Base-by-base conservation (phyloP, 2,888 invertebrate genomes). In the Caenorhabditis plicata region DNA sequence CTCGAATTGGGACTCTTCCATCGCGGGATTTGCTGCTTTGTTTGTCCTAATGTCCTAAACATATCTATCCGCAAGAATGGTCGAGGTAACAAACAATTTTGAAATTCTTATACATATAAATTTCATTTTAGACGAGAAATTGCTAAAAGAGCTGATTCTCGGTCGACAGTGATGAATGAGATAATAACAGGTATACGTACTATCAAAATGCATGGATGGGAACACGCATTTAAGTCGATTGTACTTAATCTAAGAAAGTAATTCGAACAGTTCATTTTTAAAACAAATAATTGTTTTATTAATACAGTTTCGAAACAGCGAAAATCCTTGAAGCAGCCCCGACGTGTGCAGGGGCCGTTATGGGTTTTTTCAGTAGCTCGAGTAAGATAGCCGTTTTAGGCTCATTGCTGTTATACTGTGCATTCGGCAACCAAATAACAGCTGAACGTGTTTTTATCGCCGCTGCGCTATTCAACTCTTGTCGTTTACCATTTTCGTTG, bases 191-290 rank as follows among this genome's bases (percentile, higher is more conserved):
- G 92, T 41, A 92, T 96, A 83, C 89, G 92, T 84, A 91, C 93
- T 2, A 90, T 94, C 67, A 94, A 94, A 85, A 93, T 94, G 92
- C 94, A 93, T 81, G 90, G 92, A 3, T 94, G 94, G 86, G 94
- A 94, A 81, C 88, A 88, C 71, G 90, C 92, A 0, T 93, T 94
- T 80, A 88, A 89, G 57, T 86, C 88, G 63, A 86, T 92, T n/a
- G 88, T 94, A 2, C 87, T 87, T 8, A 82, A 86, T 44, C 88
- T 90, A 1, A 84, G 93, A 76, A 87, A 86, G 83, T 87, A 86
- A 73, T 88, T 27, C 29, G n/a, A n/a, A n/a, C n/a, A n/a, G n/a
- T n/a, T n/a, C n/a, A n/a, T 43, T 25, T 44, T 53, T 25, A 29
- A 23, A 15, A 20, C 22, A 22, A 25, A 23, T 31, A 19, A 17